Percentiles rank a stretch among this genome's conserved stretches.
phyloP scores from a whole-genome alignment of 2,113 vertebrate genomes.

The Phylloscopus trochilus region DNA sequence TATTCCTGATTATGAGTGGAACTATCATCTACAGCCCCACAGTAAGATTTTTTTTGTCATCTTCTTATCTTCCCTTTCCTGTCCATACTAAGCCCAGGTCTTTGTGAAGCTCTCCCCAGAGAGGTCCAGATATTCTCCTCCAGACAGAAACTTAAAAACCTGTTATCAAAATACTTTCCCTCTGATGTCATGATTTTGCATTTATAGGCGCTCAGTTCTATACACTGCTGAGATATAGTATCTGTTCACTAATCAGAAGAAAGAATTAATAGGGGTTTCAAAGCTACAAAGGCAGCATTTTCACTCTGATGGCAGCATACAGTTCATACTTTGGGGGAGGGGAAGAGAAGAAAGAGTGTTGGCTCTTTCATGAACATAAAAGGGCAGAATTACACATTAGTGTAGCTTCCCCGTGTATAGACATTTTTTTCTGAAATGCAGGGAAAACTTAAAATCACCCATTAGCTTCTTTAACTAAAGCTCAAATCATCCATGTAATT shows the following conservation, averaged over 20 bases:
- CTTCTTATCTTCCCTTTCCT: background rate
- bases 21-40: background rate
- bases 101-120: background rate
- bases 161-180: background rate
- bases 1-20: background rate
- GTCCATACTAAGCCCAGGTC: background rate
- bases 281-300: conserved; percentile 27
- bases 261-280: background rate
- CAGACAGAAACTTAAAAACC: conserved; percentile 4
- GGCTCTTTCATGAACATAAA: conserved; percentile 61
- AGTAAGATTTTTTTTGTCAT: background rate
- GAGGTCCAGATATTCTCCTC: background rate
- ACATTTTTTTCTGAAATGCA: conserved; percentile 30
- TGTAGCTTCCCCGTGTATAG: conserved; percentile 48
- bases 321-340: conserved; percentile 32
- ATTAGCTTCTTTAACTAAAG: background rate
- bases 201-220: background rate
- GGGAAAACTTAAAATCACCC: background rate
- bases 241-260: background rate
- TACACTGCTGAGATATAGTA: background rate
- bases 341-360: conserved; percentile 48
- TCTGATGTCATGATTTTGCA: background rate
- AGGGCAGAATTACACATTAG: conserved; percentile 61
- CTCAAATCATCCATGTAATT: background rate
- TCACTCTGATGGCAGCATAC: background rate